Evolutionary conservation across 2,113 vertebrate genomes (phyloP).

Genomic region (Ailurus styani): DNA sequence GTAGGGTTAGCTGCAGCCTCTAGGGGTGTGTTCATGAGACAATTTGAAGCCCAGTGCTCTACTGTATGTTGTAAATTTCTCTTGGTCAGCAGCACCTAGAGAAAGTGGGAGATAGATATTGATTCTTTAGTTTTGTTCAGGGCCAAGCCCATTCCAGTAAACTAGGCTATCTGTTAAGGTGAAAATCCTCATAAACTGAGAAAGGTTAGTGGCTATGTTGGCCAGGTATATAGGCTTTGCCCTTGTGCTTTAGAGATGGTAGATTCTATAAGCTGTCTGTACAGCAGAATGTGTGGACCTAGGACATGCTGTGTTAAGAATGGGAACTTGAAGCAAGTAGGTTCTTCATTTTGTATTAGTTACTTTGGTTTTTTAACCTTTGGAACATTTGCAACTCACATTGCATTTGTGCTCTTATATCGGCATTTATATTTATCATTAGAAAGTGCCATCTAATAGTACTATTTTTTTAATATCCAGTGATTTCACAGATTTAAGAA

Average conservation of each 20-base stretch:
- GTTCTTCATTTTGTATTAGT: background rate
- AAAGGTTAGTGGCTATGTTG: background rate
- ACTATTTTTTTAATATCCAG: background rate
- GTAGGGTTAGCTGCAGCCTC: background rate
- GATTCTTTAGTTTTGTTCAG: background rate
- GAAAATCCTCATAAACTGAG: background rate
- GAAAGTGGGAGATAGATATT: background rate
- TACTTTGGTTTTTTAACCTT: background rate
- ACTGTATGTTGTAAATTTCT: background rate
- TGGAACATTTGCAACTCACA: background rate
- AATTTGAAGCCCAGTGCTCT: background rate
- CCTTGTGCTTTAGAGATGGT: background rate
- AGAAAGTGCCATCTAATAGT: background rate
- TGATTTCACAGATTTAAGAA: background rate
- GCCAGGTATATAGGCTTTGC: background rate
- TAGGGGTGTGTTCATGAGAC: background rate
- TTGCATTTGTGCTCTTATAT: background rate
- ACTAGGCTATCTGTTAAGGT: background rate
- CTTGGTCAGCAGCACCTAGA: background rate
- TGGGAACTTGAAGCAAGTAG: background rate
- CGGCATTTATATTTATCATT: background rate
- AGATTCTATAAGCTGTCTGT: background rate
- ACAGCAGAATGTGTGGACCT: background rate
- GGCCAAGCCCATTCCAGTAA: background rate
- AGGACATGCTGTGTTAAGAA: background rate